phyloP scores from a whole-genome alignment of 2,797 vertebrate genomes.

The Enteromius treurensis region DNA sequence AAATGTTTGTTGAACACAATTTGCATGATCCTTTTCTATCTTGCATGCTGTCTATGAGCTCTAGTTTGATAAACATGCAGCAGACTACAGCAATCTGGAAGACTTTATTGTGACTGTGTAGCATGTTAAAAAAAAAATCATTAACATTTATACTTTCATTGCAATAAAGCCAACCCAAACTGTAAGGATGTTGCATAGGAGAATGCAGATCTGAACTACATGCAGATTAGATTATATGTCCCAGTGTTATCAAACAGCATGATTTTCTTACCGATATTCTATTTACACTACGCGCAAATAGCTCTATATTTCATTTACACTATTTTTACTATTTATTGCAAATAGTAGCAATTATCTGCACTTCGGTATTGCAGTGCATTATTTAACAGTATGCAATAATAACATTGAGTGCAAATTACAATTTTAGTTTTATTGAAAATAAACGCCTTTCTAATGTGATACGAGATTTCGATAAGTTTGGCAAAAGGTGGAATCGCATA shows the following conservation, averaged over 20 bases:
- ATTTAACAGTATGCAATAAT: neutral
- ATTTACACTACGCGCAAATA: neutral
- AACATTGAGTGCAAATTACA: neutral
- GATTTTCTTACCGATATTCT: neutral
- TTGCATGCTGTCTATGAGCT: neutral
- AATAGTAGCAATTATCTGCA: slow-evolving; percentile 1
- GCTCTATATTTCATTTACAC: neutral
- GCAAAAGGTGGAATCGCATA: too few relatives aligned
- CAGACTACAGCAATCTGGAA: neutral
- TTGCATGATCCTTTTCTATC: neutral
- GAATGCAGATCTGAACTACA: neutral
- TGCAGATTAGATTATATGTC: neutral
- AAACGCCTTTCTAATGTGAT: too few relatives aligned
- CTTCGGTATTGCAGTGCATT: neutral
- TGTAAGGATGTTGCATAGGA: neutral
- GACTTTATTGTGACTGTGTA: neutral
- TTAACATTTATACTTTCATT: neutral
- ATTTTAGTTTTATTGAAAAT: neutral
- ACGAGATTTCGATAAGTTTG: too few relatives aligned
- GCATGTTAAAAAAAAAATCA: neutral
- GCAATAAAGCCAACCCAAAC: neutral
- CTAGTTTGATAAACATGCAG: neutral
- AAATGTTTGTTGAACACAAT: neutral
- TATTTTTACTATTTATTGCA: neutral
- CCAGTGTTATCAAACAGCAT: neutral